phyloP scores from a whole-genome alignment of 2,113 vertebrate species.

The Hypocryptadius cinnamomeus region DNA sequence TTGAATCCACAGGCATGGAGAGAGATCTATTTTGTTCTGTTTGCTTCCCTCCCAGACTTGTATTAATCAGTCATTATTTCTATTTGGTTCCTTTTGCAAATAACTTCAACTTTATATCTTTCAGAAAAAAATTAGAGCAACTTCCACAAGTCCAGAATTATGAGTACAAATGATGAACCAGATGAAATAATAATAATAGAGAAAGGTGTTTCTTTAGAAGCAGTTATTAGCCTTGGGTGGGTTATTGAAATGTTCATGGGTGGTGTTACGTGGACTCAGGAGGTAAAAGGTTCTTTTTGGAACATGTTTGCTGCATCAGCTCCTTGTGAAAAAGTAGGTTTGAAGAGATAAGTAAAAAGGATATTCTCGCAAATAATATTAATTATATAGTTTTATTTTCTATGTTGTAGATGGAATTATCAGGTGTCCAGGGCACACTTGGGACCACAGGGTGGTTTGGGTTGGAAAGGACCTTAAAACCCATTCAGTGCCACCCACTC shows the following conservation, averaged over 20 bases:
- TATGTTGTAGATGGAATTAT: neutral
- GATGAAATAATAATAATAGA: neutral
- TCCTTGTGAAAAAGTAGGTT: neutral
- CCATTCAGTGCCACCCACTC: fast-evolving
- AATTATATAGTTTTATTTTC: neutral
- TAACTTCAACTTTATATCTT: neutral
- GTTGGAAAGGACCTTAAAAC: neutral
- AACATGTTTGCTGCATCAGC: fast-evolving
- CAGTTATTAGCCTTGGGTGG: neutral
- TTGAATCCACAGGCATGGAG: neutral
- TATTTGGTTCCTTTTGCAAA: neutral
- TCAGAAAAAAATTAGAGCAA: neutral
- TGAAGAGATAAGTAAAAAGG: neutral
- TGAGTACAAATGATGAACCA: neutral
- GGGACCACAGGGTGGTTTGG: neutral
- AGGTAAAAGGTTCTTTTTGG: neutral
- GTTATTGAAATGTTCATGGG: neutral
- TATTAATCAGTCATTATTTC: neutral
- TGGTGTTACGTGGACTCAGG: neutral
- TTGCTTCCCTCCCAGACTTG: neutral
- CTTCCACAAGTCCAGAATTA: neutral
- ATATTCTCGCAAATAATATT: neutral
- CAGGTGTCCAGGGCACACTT: neutral
- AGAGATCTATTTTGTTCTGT: neutral
- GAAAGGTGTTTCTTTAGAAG: neutral